Evolutionary conservation across 2,888 invertebrate genomes (phyloP), one percentile per base, ranked within the genome.

Genomic region (Drosophila prostipennis): DNA sequence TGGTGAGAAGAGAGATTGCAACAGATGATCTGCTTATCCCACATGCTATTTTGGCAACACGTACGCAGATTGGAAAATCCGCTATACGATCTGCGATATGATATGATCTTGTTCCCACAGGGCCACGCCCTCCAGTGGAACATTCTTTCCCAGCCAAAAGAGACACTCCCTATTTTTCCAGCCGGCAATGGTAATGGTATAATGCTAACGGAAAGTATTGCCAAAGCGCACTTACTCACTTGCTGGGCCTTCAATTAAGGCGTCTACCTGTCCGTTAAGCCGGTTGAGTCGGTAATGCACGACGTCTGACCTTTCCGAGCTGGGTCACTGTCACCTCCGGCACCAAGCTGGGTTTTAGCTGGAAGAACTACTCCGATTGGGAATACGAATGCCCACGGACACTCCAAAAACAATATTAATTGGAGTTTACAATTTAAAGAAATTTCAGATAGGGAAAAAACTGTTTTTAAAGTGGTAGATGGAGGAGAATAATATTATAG

Each of bases 161-260:
- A 14, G 57, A 58, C 84, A 87, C 89, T 74, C 87, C 87, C 65
- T 51, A 29, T 29, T 16, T n/a, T 26, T 6, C 43, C 37, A 23
- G 19, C 42, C 19, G 42, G 40, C 29, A 2, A 7, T 29, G 29
- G 34, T 34, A 34, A 34, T 34, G 32, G 46, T 32, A 14, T 36
- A 32, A 46, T 53, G 56, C 42, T 82, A 84, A 84, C 86, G 83
- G 83, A 57, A 71, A 29, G 60, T 65, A 79, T 83, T 76, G 78
- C 80, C 74, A 82, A 80, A 87, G 87, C 85, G 83, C 88, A 88
- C 80, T 85, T 78, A 58, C 55, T 16, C 86, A 86, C 80, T 85
- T 78, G 54, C 55, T 29, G 54, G 34, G 36, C 51, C 70, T 72
- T 60, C 86, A 80, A 78, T 80, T 82, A 86, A 82, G 83, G 70